Percentiles rank a stretch among this genome's conserved stretches.
Conservation (phyloP, 2,797 vertebrate species). For the Acanthurus lineatus region DNA sequence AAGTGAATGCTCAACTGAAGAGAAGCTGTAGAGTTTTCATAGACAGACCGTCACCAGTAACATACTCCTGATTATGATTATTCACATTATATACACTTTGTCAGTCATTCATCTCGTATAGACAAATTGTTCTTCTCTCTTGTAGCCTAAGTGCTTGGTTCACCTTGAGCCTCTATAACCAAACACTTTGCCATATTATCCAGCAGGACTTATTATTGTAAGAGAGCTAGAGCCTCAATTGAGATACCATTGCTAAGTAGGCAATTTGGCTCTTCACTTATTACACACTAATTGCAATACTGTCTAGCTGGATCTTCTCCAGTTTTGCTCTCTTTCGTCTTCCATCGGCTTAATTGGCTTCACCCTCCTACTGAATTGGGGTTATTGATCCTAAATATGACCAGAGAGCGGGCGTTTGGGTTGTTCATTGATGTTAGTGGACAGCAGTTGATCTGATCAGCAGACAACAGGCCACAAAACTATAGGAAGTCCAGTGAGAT, state of each 20-base stretch:
- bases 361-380: constrained; percentile 32
- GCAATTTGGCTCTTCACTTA: constrained; percentile 55
- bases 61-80: neutral
- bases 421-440: constrained; percentile 42
- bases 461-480: constrained; percentile 21
- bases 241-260: constrained; percentile 42
- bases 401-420: constrained; percentile 35
- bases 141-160: constrained; percentile 1
- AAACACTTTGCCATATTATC: constrained; percentile 32
- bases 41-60: neutral
- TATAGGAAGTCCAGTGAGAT: constrained; percentile 38
- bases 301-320: constrained; percentile 25
- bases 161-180: constrained; percentile 22
- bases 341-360: constrained; percentile 31
- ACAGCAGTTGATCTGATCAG: constrained; percentile 55
- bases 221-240: constrained; percentile 16
- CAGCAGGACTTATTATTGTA: constrained; percentile 24
- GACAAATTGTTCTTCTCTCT: neutral
- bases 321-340: constrained; percentile 15
- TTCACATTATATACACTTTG: neutral
- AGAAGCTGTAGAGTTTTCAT: neutral
- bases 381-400: constrained; percentile 65
- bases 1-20: neutral
- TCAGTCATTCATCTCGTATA: neutral
- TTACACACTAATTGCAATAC: constrained; percentile 47